These are phyloP conservation scores for Callimorpha dominula DNA, from an alignment of 2,888 invertebrate genomes.

Conservation along the genomic window DNA sequence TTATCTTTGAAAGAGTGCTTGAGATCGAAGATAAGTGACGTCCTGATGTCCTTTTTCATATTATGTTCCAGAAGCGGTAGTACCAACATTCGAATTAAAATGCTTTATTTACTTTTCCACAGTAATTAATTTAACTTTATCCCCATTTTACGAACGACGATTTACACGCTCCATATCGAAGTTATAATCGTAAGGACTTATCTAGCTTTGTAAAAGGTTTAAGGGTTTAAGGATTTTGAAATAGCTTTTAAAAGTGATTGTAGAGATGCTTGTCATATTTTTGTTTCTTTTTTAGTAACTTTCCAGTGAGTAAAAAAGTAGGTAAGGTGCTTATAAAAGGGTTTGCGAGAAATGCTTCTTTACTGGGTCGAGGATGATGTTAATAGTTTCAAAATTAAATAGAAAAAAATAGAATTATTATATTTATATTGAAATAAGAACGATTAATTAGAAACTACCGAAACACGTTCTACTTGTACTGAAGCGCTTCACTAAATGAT, in stretches of 20 bases:
- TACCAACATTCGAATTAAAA: neutral
- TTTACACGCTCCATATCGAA: neutral
- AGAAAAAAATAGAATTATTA: too few species aligned
- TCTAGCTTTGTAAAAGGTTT: neutral
- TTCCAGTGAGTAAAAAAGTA: too few species aligned
- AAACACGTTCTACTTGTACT: neutral
- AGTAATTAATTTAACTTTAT: neutral
- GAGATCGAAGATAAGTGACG: neutral
- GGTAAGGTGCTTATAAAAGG: too few species aligned
- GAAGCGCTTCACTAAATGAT: slow-evolving; percentile 7
- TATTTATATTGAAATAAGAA: neutral
- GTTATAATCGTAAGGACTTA: neutral
- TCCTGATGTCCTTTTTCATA: neutral
- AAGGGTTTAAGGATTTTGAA: neutral
- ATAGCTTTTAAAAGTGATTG: neutral
- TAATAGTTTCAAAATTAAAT: too few species aligned
- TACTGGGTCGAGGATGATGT: too few species aligned
- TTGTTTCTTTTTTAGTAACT: too few species aligned
- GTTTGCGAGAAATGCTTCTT: too few species aligned
- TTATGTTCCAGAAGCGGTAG: neutral
- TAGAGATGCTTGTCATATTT: too few species aligned
- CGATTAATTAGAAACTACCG: neutral
- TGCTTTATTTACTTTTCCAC: neutral
- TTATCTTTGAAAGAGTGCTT: slow-evolving; percentile 5
- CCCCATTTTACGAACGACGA: neutral